Conservation (phyloP, 1,140 invertebrate species). For the Anadara kagoshimensis region DNA sequence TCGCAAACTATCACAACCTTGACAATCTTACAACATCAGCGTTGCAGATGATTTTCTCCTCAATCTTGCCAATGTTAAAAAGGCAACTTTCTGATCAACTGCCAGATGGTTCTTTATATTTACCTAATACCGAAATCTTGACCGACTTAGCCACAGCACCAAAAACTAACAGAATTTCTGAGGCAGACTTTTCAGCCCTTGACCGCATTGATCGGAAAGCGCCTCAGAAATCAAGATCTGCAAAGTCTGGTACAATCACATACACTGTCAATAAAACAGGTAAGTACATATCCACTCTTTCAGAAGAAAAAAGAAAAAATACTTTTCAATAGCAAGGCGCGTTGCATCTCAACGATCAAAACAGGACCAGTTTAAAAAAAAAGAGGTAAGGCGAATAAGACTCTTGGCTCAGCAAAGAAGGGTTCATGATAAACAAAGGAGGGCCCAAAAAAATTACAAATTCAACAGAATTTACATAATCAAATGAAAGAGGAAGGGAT, state of each 20-base stretch:
- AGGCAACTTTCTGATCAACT: not conserved
- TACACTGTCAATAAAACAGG: not conserved
- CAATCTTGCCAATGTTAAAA: not conserved
- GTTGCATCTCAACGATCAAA: not conserved
- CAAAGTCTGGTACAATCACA: not conserved
- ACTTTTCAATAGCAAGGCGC: not conserved
- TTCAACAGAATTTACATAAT: too few relatives aligned
- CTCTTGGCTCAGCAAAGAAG: too few relatives aligned
- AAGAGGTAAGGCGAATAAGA: not conserved
- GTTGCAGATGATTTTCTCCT: too few relatives aligned
- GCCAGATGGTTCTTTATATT: not conserved
- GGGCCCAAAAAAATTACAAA: too few relatives aligned
- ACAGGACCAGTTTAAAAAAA: not conserved
- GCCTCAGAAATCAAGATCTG: not conserved
- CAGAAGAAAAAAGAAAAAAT: not conserved
- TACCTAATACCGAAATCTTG: not conserved
- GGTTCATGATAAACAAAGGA: too few relatives aligned
- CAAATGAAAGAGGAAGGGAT: constrained; percentile 7
- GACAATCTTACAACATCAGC: not conserved
- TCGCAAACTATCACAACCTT: not conserved
- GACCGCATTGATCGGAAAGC: not conserved
- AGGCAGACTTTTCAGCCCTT: constrained; percentile 11
- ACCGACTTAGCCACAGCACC: not conserved
- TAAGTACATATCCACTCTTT: not conserved
- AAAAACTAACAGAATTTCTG: constrained; percentile 12